Evolutionary conservation across 2,113 vertebrate species (phyloP), one percentile per base, ranked within the genome.

Genomic region (Lophura nycthemera): DNA sequence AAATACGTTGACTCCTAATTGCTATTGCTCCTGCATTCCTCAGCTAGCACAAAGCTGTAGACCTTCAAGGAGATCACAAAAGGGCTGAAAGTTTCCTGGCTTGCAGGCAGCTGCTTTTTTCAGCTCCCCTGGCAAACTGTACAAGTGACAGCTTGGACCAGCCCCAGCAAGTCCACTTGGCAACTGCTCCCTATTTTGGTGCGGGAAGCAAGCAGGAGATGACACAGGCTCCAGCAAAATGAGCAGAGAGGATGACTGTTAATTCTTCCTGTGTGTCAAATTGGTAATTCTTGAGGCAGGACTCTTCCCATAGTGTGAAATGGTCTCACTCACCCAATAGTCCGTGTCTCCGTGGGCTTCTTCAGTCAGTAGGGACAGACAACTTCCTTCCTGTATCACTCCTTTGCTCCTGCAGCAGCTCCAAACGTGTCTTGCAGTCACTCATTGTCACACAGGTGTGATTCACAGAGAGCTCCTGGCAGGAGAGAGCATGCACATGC

Each of bases 1-100:
- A 87, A 92, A 90, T 52, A 61, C 3, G 7, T 75, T 79, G 60
- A 18, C 75, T 91, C 67, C 47, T 92, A 93, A 96, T 92, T 94
- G 74, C 89, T 43, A 15, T 29, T 92, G 69, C 80, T 89, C 88
- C 93, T 92, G 78, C 29, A 2, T 56, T 75, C 57, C 61, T 83
- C 11, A 1, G n/a, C 79, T 74, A 64, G 27, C 73, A 72, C 77
- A 75, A 78, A 89, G 82, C 90, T 93, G 40, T 60, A 72, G 72
- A 83, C 45, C 79, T 95, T 89, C 61, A 77, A 91, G 87, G 67
- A 77, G 84, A 93, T 92, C 3, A 61, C 69, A 69, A 77, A 84
- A 24, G 69, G 10, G 13, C 56, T 74, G 73, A 54, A 93, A 67
- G 67, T 79, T 95, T 79, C 52, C 81, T 90, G 66, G 66, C 71